A percentile compares a stretch with the other conserved stretches of the same genome.
Conservation (phyloP, 2,113 vertebrate genomes). For the Paraplagusia blochii region DNA sequence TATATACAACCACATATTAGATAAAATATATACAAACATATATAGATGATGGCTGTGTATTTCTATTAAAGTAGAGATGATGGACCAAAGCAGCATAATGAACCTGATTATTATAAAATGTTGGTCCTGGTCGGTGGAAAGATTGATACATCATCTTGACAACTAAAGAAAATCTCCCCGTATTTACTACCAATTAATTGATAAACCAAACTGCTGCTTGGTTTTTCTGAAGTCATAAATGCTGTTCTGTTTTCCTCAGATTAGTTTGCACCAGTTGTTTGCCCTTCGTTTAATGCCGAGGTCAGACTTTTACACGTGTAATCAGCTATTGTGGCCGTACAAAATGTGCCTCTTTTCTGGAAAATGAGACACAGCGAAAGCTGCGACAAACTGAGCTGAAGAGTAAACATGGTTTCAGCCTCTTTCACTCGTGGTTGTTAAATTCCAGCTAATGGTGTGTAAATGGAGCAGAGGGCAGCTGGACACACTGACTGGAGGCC, state of each 20-base stretch:
- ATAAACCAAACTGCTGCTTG: too few relatives aligned
- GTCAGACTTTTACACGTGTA: constrained; percentile 44
- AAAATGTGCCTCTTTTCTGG: constrained; percentile 37
- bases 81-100: too few relatives aligned
- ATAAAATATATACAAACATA: too few relatives aligned
- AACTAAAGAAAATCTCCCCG: too few relatives aligned
- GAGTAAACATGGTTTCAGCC: constrained; percentile 59
- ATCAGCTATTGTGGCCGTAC: constrained; percentile 31
- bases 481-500: constrained; percentile 59
- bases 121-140: too few relatives aligned
- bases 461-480: constrained; percentile 67
- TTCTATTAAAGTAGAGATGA: too few relatives aligned
- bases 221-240: too few relatives aligned
- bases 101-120: too few relatives aligned
- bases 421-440: constrained; percentile 50
- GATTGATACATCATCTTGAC: too few relatives aligned
- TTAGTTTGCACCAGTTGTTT: constrained; percentile 12
- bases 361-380: constrained; percentile 37
- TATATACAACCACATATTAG: too few relatives aligned
- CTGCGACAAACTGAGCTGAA: constrained; percentile 62
- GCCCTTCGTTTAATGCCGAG: constrained; percentile 23
- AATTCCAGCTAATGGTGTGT: constrained; percentile 60
- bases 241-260: background rate
- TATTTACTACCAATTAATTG: too few relatives aligned
- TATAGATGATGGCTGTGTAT: too few relatives aligned